Evolutionary conservation across 92 coral and sea anemone genomes (phyloP).

Genomic region (Virgularia gustaviana): DNA sequence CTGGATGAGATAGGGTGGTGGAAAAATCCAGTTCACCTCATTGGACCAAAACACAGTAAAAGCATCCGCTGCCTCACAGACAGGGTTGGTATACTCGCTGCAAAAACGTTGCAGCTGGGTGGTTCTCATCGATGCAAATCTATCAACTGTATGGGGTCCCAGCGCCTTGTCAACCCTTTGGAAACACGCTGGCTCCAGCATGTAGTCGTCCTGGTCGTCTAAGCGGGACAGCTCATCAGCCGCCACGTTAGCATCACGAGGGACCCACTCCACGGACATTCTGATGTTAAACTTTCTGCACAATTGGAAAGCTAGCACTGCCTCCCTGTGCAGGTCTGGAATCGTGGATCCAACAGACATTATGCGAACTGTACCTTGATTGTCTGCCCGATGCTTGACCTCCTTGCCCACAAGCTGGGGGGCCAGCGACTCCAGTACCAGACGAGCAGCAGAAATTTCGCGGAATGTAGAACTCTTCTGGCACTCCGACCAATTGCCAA

Average conservation of each 20-base stretch:
- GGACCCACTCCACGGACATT: conserved; percentile 53
- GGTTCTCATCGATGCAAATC: conserved; percentile 51
- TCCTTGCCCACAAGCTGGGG: neutral
- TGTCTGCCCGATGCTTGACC: conserved; percentile 63
- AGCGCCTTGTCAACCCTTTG: conserved; percentile 34
- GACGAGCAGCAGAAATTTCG: neutral
- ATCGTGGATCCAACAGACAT: conserved; percentile 56
- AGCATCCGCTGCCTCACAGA: conserved; percentile 56
- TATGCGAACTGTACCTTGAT: conserved; percentile 50
- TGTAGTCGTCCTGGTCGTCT: conserved; percentile 58
- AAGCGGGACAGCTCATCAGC: conserved; percentile 48
- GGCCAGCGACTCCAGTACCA: neutral
- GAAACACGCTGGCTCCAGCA: conserved; percentile 51
- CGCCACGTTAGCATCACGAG: conserved; percentile 41
- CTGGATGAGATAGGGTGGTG: conserved; percentile 53
- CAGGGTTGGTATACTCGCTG: conserved; percentile 50
- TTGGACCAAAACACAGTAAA: conserved; percentile 62
- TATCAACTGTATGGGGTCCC: conserved; percentile 57
- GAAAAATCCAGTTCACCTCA: conserved; percentile 60
- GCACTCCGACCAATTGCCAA: neutral
- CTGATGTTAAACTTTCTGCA: conserved; percentile 51
- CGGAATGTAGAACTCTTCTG: neutral
- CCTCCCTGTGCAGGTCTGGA: conserved; percentile 56
- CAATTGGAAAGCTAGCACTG: conserved; percentile 47
- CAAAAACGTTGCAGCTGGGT: conserved; percentile 57